These are phyloP conservation scores for Balaeniceps rex DNA, from an alignment of 2,113 vertebrate species.

Conservation along the genomic window DNA sequence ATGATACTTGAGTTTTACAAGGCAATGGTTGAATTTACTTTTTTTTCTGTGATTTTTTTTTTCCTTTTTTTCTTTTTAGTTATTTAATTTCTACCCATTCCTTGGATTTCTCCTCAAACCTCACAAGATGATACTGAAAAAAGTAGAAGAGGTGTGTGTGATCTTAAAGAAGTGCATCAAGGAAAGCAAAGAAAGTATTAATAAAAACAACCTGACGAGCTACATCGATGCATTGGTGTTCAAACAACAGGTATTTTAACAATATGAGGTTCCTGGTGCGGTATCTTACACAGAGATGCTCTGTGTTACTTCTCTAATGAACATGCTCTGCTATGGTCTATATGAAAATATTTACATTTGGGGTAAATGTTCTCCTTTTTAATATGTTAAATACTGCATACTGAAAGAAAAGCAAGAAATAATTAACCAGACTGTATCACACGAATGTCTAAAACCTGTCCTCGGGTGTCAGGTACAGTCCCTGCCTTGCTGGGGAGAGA, in stretches of 20 bases:
- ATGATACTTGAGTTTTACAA: background rate
- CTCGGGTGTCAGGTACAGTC: background rate
- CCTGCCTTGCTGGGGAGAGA: background rate
- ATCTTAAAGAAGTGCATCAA: conserved; percentile 13
- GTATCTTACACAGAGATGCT: background rate
- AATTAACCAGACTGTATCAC: background rate
- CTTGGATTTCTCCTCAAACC: conserved; percentile 54
- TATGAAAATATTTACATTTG: background rate
- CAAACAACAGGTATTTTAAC: conserved; percentile 40
- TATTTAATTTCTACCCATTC: conserved; percentile 54
- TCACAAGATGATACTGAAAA: conserved; percentile 13
- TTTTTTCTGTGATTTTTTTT: background rate
- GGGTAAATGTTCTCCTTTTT: background rate
- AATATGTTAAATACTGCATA: background rate
- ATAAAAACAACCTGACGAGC: background rate
- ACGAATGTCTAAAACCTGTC: background rate
- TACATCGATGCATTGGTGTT: conserved; percentile 26
- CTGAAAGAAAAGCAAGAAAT: background rate
- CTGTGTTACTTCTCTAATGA: background rate
- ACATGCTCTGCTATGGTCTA: rapidly evolving
- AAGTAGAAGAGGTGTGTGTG: background rate
- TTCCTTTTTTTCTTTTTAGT: background rate
- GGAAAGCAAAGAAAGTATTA: background rate
- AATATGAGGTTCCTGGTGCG: background rate
- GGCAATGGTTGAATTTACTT: background rate